These are phyloP conservation scores for Taphrorychus bicolor DNA, from an alignment of 2,888 invertebrate species.

Conservation along the genomic window DNA sequence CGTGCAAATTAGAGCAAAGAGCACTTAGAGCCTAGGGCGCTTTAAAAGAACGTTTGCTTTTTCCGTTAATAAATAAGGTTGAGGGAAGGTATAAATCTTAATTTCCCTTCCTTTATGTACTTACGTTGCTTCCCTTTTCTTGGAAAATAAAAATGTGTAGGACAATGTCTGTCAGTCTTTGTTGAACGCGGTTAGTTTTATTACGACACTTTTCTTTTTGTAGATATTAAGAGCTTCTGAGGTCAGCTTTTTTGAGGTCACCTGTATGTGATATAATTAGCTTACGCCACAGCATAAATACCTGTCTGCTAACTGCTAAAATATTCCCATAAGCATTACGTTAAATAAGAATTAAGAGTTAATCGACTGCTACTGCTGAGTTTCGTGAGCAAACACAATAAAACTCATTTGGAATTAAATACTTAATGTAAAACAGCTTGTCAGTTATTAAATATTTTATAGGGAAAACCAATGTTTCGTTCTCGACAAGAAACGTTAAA, in stretches of 20 bases:
- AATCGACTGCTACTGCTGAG: background rate
- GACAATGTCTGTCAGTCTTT: background rate
- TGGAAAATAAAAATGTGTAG: constrained; percentile 6
- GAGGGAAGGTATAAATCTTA: constrained; percentile 8
- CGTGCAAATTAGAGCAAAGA: background rate
- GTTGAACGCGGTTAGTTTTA: background rate
- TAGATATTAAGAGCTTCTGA: no score
- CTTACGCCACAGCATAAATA: background rate
- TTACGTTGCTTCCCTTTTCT: constrained; percentile 1
- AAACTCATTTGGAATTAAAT: background rate
- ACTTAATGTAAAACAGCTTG: background rate
- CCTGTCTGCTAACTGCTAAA: background rate
- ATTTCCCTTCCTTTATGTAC: background rate
- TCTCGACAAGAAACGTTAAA: background rate
- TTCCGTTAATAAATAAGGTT: constrained; percentile 6
- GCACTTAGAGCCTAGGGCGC: constrained; percentile 3
- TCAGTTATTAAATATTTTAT: background rate
- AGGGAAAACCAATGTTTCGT: background rate
- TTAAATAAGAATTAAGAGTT: background rate
- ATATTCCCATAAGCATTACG: background rate
- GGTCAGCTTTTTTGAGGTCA: no score
- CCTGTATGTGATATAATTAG: no score
- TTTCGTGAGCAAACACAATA: background rate
- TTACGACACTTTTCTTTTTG: no score
- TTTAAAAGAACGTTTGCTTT: constrained; percentile 7